Base-by-base conservation (phyloP, 2,888 invertebrate species). In the Clostera curtula region DNA sequence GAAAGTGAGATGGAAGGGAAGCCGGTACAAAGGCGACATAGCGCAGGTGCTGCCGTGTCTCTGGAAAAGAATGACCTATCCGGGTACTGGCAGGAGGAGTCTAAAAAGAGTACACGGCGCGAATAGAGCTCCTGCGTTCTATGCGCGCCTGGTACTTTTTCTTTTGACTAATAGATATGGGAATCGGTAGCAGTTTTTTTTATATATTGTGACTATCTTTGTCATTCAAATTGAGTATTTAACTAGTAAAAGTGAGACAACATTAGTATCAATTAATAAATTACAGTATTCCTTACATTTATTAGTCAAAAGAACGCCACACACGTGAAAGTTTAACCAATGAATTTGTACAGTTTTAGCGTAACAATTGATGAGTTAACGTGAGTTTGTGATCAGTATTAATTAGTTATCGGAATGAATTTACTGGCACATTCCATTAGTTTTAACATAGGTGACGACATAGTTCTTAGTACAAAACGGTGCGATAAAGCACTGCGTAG, bases 11-110 rank as follows among this genome's bases (percentile, higher is more conserved):
- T 60, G 10, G 74, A 72, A 35, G 64, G 61, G 0, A 67, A 55
- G 31, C 56, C 69, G 5, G 75, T 76, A 6, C 72, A 75, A 34
- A 64, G 82, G 40, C 56, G 82, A 41, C 82, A 82, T 16, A 82
- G 82, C 29, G 82, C 79, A 0, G 74, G 71, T 0, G 79, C 79
- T 0, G 48, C 74, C 0, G 64, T 80, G 0, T 72, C 66, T 5
- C 61, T 80, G 38, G 80, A 80, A 34, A 83, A 80, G 40, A 69
- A 64, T 24, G 62, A 59, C 10, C 56, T 65, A 22, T 15, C 51
- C 5, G 45, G 63, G 2, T 48, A 53, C 3, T 75, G 74, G 21
- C 57, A 54, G 17, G 61, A 60, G 13, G 58, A 62, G 32, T 42
- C 31, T 13, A 60, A 54, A 20, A 60, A 59, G 36, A 51, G 41